Evolutionary conservation across 2,113 vertebrate genomes (phyloP).

Genomic region (Halcyon senegalensis): DNA sequence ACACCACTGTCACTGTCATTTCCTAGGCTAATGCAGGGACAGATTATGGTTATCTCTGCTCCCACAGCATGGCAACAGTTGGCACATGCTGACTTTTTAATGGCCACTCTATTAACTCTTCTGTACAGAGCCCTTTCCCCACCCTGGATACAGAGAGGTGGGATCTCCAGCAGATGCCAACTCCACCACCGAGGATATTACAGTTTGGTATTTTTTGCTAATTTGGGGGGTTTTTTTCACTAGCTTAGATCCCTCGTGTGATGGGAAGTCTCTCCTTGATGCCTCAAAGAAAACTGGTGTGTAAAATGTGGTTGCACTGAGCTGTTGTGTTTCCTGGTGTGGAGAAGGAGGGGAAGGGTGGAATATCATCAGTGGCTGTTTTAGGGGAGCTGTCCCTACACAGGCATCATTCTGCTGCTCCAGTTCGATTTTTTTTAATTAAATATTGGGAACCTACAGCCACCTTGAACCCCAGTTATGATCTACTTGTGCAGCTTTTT

Average conservation of each 20-base stretch:
- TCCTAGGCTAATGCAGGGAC: not conserved
- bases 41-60: not conserved
- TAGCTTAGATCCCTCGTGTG: not conserved
- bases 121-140: not conserved
- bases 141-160: not conserved
- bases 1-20: not conserved
- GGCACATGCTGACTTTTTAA: not conserved
- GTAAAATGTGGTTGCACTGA: not conserved
- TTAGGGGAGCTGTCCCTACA: not conserved
- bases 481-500: not conserved
- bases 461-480: not conserved
- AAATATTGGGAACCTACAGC: not conserved
- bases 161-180: not conserved
- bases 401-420: not conserved
- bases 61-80: not conserved
- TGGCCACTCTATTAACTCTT: not conserved
- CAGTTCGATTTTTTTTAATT: not conserved
- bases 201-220: not conserved
- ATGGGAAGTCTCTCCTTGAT: not conserved
- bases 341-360: not conserved
- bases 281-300: not conserved
- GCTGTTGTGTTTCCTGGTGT: not conserved
- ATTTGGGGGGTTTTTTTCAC: not conserved
- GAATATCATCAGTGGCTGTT: rapidly evolving
- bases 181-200: not conserved